Evolutionary conservation across 2,797 vertebrate genomes (phyloP), one percentile per base, ranked within the genome.

Genomic region (Aldrovandia affinis): DNA sequence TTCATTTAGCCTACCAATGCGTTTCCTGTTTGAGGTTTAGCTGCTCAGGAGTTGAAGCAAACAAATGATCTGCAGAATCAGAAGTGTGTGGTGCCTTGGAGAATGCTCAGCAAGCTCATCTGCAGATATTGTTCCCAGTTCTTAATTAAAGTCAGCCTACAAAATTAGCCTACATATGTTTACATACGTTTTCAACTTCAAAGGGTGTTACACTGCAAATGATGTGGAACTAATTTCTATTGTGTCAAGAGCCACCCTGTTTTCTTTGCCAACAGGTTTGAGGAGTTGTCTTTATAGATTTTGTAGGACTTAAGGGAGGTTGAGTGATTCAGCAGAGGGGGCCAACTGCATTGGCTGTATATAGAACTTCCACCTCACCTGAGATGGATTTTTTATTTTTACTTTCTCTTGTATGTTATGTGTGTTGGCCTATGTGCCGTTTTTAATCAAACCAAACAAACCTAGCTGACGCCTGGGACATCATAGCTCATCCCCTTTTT

Each of bases 71-170:
- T 36, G n/a, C 30, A n/a, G n/a, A 2, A 25, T 70, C 33, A 39
- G 39, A 78, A 54, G 54, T 9, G 68, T 50, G 2, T 8, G 50
- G 81, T 9, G 28, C 52, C 52, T 0, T 15, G 33, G 54, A 54
- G 70, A 78, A 25, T 22, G 5, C 3, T 25, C 33, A 0, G 1
- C 52, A 65, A 65, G 82, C 54, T 39, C 52, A 77, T 70, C 70
- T 59, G 39, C 52, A n/a, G 54, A 73, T 44, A 54, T n/a, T 52
- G 39, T 7, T 15, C 52, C 70, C 75, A 77, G 78, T 59, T 78
- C 25, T 52, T 52, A 54, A 78, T 83, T 54, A 77, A 77, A 83
- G 70, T 25, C 39, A 39, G 50, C n/a, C n/a, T n/a, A 36, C 33
- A 14, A 70, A 57, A 83, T 36, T 15, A 52, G n/a, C 81, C 65